Conservation (phyloP, 35 echinoderm and acorn worm genomes). For the Lytechinus pictus region DNA sequence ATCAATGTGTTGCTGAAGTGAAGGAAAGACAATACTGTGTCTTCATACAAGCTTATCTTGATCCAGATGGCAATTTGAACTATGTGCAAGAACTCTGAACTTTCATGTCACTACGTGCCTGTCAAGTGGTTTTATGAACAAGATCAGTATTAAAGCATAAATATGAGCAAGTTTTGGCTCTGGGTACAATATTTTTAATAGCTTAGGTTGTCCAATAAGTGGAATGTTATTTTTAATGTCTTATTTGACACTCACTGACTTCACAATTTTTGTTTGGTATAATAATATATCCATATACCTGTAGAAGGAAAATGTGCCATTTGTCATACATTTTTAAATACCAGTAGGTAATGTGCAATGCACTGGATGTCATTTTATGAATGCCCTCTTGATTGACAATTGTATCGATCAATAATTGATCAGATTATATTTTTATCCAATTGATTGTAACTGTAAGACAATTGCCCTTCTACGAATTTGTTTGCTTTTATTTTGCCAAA, state of each 20-base stretch:
- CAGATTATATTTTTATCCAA: background rate
- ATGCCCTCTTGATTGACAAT: background rate
- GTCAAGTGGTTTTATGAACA: background rate
- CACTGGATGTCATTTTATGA: background rate
- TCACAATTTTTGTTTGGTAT: no score
- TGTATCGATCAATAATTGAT: background rate
- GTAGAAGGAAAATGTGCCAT: background rate
- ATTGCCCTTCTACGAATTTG: background rate
- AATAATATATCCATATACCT: background rate
- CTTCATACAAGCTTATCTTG: background rate
- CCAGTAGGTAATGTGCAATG: background rate
- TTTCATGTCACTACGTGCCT: background rate
- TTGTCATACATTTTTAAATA: background rate
- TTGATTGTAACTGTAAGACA: background rate
- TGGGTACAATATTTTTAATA: background rate
- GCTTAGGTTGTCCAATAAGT: background rate
- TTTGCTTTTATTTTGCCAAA: slow-evolving; percentile 20
- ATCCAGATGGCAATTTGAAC: background rate
- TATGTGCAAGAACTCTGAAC: background rate
- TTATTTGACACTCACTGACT: no score
- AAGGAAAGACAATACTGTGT: background rate
- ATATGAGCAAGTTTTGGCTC: background rate
- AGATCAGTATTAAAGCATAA: background rate
- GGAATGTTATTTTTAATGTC: background rate
- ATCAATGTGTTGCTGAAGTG: no score